Evolutionary conservation across 2,797 vertebrate genomes (phyloP).

Genomic region (Clarias laeviceps): DNA sequence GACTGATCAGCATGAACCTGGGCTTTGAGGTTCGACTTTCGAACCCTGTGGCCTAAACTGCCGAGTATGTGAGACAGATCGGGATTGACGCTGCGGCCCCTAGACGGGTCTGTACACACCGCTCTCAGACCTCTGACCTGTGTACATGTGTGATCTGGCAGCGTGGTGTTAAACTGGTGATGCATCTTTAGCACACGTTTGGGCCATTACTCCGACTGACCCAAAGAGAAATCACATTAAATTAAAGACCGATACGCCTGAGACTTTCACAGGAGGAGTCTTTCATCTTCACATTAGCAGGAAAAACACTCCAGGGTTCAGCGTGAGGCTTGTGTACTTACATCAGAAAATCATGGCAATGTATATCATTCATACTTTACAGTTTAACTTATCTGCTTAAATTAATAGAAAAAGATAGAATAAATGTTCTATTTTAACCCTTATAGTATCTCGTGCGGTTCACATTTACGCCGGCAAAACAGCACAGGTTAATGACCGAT

Average conservation of each 20-base stretch:
- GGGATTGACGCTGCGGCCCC: constrained; percentile 61
- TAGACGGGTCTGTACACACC: constrained; percentile 49
- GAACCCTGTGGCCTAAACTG: constrained; percentile 59
- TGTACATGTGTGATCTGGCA: constrained; percentile 69
- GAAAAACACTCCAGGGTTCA: constrained; percentile 5
- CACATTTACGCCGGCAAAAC: too few relatives aligned
- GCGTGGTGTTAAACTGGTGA: constrained; percentile 61
- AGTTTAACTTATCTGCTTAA: background rate
- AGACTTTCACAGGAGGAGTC: constrained; percentile 39
- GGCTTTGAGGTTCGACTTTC: constrained; percentile 54
- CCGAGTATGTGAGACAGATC: constrained; percentile 65
- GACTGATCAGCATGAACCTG: constrained; percentile 55
- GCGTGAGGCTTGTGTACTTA: background rate
- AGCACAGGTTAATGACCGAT: too few relatives aligned
- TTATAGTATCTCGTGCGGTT: too few relatives aligned
- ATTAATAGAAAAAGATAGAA: background rate
- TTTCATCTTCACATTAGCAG: constrained; percentile 30
- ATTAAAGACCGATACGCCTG: constrained; percentile 63
- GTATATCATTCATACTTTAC: background rate
- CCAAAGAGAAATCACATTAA: constrained; percentile 69
- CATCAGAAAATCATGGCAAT: background rate
- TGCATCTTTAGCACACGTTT: constrained; percentile 62
- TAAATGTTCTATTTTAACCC: background rate
- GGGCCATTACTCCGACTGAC: constrained; percentile 57
- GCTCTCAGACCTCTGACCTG: constrained; percentile 55